Evolutionary conservation across 2,797 vertebrate species (phyloP).

Genomic region (Rhincodon typus): DNA sequence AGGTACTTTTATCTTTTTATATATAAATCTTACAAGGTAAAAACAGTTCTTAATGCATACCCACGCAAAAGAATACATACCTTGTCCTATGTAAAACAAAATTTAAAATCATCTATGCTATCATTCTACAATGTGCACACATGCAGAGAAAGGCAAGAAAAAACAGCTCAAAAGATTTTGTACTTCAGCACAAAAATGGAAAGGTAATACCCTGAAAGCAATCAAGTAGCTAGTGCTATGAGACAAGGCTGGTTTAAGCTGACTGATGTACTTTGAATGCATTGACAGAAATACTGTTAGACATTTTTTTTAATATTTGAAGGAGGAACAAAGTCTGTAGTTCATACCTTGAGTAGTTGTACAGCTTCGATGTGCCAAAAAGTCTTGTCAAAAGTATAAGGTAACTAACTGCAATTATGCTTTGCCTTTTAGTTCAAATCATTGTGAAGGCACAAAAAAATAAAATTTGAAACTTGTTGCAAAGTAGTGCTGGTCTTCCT

Average conservation of each 20-base stretch:
- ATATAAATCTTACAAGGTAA: slow-evolving; percentile 37
- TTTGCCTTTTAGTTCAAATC: no score
- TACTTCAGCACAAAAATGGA: slow-evolving; percentile 3
- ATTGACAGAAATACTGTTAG: slow-evolving; percentile 27
- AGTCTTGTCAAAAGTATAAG: not conserved
- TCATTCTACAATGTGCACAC: slow-evolving; percentile 53
- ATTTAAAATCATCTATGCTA: slow-evolving; percentile 56
- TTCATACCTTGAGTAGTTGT: not conserved
- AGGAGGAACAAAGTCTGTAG: not conserved
- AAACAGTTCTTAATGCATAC: slow-evolving; percentile 32
- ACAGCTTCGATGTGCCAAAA: slow-evolving; percentile 11
- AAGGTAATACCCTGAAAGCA: slow-evolving; percentile 22
- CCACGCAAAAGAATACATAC: slow-evolving; percentile 31
- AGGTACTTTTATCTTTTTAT: slow-evolving; percentile 36
- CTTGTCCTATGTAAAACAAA: slow-evolving; percentile 46
- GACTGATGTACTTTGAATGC: not conserved
- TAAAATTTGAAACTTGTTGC: no score
- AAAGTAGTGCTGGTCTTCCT: slow-evolving; percentile 6
- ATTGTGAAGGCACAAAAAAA: no score
- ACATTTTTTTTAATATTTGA: not conserved
- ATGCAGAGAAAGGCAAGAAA: slow-evolving; percentile 54
- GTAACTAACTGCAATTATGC: not conserved
- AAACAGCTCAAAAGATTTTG: slow-evolving; percentile 30
- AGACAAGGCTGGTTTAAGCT: not conserved
- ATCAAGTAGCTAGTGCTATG: not conserved